Evolutionary conservation across 1,140 invertebrate genomes (phyloP).

Genomic region (Octopus sinensis): DNA sequence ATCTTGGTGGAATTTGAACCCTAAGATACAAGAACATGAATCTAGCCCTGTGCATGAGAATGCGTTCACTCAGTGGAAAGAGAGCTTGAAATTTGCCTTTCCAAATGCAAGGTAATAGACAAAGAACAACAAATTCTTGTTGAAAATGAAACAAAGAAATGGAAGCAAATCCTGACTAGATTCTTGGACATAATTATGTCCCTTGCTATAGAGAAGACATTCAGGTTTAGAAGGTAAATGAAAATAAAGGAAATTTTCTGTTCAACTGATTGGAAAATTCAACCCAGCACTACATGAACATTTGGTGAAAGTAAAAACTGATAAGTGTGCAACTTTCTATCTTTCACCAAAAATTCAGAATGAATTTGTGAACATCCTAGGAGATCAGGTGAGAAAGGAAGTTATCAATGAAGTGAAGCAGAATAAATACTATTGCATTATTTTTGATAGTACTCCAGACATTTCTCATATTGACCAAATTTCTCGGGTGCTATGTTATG

Average conservation of each 20-base stretch:
- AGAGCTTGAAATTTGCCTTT: not conserved
- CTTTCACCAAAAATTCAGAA: not conserved
- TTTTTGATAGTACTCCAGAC: not conserved
- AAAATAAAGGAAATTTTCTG: conserved; percentile 8
- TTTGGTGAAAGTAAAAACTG: conserved; percentile 5
- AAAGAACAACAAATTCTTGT: not conserved
- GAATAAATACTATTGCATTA: not conserved
- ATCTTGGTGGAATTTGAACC: not conserved
- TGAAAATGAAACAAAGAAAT: conserved; percentile 5
- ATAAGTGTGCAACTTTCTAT: not conserved
- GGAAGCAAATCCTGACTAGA: conserved; percentile 4
- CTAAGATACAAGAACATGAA: conserved; percentile 5
- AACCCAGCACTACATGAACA: not conserved
- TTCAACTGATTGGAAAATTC: not conserved
- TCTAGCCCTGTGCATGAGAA: not conserved
- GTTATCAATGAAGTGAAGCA: conserved; percentile 1
- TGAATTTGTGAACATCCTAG: not conserved
- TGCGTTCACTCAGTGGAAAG: not conserved
- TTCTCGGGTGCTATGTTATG: not conserved
- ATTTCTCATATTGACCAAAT: conserved; percentile 2
- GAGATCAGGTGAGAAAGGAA: not conserved
- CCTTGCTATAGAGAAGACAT: not conserved
- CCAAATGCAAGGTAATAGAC: not conserved
- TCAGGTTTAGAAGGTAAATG: not conserved
- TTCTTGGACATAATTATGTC: not conserved